Evolutionary conservation across 2,888 invertebrate genomes (phyloP), one percentile per base, ranked within the genome.

Genomic region (Myopa tessellatipennis): DNA sequence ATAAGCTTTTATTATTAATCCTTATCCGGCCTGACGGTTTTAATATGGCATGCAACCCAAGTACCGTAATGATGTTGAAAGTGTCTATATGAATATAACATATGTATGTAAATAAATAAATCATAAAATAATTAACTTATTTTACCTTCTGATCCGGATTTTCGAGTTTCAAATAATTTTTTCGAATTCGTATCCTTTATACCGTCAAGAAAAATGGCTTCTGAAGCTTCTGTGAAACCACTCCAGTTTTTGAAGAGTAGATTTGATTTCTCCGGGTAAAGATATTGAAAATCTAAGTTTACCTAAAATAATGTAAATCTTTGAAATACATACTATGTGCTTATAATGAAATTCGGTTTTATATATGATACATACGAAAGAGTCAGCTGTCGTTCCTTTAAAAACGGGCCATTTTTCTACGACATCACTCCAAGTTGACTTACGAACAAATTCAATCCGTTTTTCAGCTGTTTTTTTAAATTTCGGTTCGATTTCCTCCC

Each of bases 221-320:
- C 65, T 38, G 65, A 65, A 65, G 14, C 14, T 65, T 65, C 65
- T 4, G 38, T 14, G 10, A 65, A 65, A 5, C 4, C 38, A 34
- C 65, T 65, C 65, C 65, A 65, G 65, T 38, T 65, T 65, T 7
- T 65, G 3, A 65, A 8, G 3, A 38, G 14, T 4, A 34, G 65
- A 65, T 65, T 65, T 65, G 65, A 65, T 65, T 65, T 58, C 12
- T 63, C 61, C 5, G 61, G 61, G 61, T 63, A 63, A 34, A 63
- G 18, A 63, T 8, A 63, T 63, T 63, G 7, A 18, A 63, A 63
- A 34, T 63, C 61, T 12, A 63, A 26, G 18, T 63, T 34, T 63
- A 63, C 26, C 61, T 63, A 26, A 26, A 63, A 18, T 63, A n/a
- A n/a, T 34, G 4, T 5, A 63, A 34, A 16, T 60, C 26, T 63